These are phyloP conservation scores for Psilopogon haemacephalus DNA, from an alignment of 2,113 vertebrate genomes.

Conservation along the genomic window DNA sequence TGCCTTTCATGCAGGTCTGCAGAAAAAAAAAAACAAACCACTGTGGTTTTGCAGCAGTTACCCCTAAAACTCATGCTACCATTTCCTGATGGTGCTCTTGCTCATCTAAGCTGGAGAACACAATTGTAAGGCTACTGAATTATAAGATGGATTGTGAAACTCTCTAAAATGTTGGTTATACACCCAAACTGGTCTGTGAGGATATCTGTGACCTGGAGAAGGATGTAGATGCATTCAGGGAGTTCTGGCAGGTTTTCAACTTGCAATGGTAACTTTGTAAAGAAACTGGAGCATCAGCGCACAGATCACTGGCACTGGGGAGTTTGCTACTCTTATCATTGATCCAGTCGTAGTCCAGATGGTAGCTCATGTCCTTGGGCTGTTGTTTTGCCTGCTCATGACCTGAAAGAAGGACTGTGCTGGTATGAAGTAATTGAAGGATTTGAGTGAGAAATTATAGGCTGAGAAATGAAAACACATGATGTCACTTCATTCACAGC, in stretches of 20 bases:
- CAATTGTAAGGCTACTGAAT: neutral
- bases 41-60: neutral
- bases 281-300: neutral
- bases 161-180: neutral
- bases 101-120: neutral
- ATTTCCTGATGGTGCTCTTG: neutral
- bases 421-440: too few species aligned
- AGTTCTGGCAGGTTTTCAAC: neutral
- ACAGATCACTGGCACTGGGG: neutral
- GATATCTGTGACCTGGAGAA: neutral
- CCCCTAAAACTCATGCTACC: neutral
- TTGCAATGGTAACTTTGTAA: neutral
- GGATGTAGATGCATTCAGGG: fast-evolving
- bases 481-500: too few species aligned
- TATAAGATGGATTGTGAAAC: neutral
- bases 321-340: too few species aligned
- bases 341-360: neutral
- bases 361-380: neutral
- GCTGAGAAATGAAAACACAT: too few species aligned
- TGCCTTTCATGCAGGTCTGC: neutral
- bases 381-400: neutral
- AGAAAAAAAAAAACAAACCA: neutral
- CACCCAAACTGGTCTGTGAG: neutral
- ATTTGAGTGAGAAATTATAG: too few species aligned
- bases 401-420: neutral